These are phyloP conservation scores for Acromyrmex charruanus DNA, from an alignment of 1,140 invertebrate genomes.

Conservation along the genomic window DNA sequence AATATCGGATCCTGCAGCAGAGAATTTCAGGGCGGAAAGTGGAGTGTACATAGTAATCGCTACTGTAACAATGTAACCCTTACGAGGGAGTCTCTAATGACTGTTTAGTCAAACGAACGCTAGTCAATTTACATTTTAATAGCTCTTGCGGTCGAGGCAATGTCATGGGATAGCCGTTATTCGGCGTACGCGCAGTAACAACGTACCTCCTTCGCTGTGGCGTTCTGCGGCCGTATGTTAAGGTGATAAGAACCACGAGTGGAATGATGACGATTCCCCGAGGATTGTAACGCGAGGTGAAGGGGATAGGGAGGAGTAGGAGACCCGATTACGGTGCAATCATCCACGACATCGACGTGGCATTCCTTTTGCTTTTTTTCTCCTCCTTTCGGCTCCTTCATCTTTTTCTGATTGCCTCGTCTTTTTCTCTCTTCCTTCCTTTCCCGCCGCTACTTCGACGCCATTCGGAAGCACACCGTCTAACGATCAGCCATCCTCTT, in stretches of 20 bases:
- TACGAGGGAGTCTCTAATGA: slow-evolving; percentile 69
- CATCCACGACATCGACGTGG: slow-evolving; percentile 72
- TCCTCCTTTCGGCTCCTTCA: slow-evolving; percentile 34
- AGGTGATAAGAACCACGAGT: slow-evolving; percentile 70
- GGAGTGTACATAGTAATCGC: slow-evolving; percentile 23
- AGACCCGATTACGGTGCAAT: slow-evolving; percentile 73
- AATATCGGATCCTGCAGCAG: background rate
- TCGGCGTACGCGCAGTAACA: slow-evolving; percentile 26
- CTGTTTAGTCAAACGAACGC: slow-evolving; percentile 83
- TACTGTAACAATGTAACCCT: slow-evolving; percentile 25
- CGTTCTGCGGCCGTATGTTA: background rate
- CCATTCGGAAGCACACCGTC: slow-evolving; percentile 59
- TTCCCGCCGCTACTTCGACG: slow-evolving; percentile 45
- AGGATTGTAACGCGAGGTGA: slow-evolving; percentile 32
- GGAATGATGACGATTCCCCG: slow-evolving; percentile 68
- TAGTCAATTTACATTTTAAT: slow-evolving; percentile 84
- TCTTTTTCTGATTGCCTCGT: slow-evolving; percentile 55
- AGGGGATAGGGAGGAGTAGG: slow-evolving; percentile 4
- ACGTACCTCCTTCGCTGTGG: background rate
- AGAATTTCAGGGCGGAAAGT: slow-evolving; percentile 22
- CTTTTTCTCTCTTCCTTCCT: slow-evolving; percentile 34
- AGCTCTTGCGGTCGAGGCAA: slow-evolving; percentile 69
- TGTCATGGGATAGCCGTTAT: slow-evolving; percentile 48
- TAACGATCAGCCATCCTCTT: slow-evolving; percentile 71
- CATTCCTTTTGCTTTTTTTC: slow-evolving; percentile 61